phyloP scores from a whole-genome alignment of 2,797 vertebrate species.

The Macropus fuliginosus region DNA sequence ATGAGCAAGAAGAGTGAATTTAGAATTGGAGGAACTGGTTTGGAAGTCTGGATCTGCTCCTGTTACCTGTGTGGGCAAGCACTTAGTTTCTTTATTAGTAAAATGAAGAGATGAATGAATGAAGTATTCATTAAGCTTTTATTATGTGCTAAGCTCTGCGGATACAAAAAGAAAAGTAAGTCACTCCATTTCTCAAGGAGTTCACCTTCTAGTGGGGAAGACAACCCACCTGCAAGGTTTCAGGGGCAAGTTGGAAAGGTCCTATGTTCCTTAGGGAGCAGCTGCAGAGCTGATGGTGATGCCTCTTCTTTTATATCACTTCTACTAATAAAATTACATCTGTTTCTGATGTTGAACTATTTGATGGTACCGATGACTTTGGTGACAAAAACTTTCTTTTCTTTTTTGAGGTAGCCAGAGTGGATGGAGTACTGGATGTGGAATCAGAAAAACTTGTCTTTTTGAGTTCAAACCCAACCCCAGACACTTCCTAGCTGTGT shows the following conservation, averaged over 20 bases:
- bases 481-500: background rate
- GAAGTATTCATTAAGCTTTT: background rate
- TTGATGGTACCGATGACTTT: background rate
- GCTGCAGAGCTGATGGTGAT: background rate
- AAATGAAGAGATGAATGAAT: background rate
- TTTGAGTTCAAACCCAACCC: background rate
- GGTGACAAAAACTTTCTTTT: background rate
- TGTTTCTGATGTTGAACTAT: background rate
- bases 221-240: background rate
- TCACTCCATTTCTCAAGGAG: background rate
- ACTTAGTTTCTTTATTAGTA: background rate
- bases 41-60: background rate
- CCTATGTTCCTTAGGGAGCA: too few relatives aligned
- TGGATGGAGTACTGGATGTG: background rate
- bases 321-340: background rate
- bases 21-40: background rate
- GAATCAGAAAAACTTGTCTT: background rate
- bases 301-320: background rate
- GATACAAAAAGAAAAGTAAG: background rate
- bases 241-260: background rate
- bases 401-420: background rate
- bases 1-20: background rate
- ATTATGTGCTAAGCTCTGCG: background rate
- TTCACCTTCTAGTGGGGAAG: background rate
- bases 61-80: background rate